These are phyloP conservation scores for Threskiornis aethiopicus DNA, from an alignment of 2,797 vertebrate species.

Conservation along the genomic window DNA sequence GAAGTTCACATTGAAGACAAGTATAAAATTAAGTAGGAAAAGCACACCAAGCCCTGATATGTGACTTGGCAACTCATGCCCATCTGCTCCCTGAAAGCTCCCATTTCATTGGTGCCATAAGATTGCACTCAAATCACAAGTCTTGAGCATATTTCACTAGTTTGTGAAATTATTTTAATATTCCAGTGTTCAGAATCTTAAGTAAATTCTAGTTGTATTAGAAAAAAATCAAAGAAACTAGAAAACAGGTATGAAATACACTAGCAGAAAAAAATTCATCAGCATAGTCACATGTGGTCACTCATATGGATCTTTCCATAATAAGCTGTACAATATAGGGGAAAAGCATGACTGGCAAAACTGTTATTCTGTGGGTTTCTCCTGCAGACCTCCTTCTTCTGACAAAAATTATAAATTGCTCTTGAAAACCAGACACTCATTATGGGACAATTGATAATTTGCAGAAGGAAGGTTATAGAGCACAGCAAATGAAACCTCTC, in stretches of 20 bases:
- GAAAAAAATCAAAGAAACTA: background rate
- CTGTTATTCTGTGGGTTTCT: background rate
- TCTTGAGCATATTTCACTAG: background rate
- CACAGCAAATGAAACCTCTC: background rate
- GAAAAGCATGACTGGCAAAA: background rate
- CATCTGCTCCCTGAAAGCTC: background rate
- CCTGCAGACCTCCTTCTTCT: background rate
- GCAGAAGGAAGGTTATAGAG: background rate
- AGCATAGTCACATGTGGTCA: background rate
- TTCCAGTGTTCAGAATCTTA: background rate
- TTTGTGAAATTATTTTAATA: background rate
- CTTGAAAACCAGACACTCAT: background rate
- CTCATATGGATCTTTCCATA: background rate
- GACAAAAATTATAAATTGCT: background rate
- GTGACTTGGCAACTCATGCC: background rate
- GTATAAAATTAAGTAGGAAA: constrained; percentile 4
- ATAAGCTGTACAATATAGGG: background rate
- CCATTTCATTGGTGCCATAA: background rate
- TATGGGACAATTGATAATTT: background rate
- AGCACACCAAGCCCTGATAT: background rate
- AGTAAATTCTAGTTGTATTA: background rate
- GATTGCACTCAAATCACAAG: background rate
- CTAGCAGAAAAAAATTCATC: background rate
- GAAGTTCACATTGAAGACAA: background rate
- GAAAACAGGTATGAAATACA: background rate